phyloP scores from a whole-genome alignment of 1,140 invertebrate species.

The Solenopsis fugax region DNA sequence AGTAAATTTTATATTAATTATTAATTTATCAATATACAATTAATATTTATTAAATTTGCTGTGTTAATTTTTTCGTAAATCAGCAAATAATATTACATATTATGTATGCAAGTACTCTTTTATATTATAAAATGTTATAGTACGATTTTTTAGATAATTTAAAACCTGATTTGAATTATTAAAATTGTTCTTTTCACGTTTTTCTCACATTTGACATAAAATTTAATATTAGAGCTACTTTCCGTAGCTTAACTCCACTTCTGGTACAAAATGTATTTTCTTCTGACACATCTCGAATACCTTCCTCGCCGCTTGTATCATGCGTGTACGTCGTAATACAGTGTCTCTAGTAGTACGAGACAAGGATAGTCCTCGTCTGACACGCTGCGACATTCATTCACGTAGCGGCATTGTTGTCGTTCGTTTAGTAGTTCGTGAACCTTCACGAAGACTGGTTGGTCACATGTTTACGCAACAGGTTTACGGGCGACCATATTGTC shows the following conservation, averaged over 20 bases:
- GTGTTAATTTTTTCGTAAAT: neutral
- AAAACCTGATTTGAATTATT: neutral
- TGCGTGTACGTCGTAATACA: neutral
- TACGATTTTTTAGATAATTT: neutral
- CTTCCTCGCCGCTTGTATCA: neutral
- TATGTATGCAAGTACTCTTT: neutral
- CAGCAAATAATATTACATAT: neutral
- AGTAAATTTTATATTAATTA: constrained; percentile 8
- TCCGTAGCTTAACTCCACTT: neutral
- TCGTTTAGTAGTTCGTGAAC: constrained; percentile 61
- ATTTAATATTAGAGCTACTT: neutral
- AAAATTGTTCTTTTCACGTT: neutral
- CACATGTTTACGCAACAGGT: constrained; percentile 81
- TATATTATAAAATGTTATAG: neutral
- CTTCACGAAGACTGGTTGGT: constrained; percentile 40
- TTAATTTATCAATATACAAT: neutral
- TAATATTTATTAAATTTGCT: neutral
- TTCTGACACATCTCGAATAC: neutral
- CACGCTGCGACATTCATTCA: constrained; percentile 54
- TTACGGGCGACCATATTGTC: constrained; percentile 77
- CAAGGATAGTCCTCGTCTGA: constrained; percentile 29
- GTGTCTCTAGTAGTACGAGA: constrained; percentile 22
- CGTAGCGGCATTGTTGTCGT: constrained; percentile 32
- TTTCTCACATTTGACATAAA: neutral
- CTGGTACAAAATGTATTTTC: neutral